Conservation (phyloP, 2,888 invertebrate species). For the Brachyptera putata region DNA sequence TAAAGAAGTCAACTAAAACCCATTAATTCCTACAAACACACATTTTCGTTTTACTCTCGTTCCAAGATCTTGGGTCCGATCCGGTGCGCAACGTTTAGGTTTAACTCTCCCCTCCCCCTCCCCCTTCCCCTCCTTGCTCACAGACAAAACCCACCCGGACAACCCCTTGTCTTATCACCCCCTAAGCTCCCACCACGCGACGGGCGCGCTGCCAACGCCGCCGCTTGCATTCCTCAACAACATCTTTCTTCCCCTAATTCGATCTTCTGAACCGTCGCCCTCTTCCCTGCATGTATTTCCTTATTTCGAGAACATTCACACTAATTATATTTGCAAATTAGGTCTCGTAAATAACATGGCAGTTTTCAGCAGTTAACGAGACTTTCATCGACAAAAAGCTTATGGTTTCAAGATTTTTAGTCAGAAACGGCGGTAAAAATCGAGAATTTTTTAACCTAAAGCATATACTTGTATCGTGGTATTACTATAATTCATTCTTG, state of each 20-base stretch:
- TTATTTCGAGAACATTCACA: constrained; percentile 25
- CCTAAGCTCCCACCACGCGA: neutral
- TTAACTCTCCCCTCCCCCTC: no score
- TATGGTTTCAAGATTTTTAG: no score
- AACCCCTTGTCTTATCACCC: neutral
- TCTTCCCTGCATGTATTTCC: neutral
- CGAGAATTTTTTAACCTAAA: no score
- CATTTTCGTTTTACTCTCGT: no score
- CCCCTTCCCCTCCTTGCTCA: neutral
- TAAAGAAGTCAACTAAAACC: no score
- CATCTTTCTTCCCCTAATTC: constrained; percentile 16
- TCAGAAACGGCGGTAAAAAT: no score
- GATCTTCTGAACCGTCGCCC: constrained; percentile 15
- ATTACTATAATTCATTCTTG: no score
- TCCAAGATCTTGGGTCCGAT: no score
- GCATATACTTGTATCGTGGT: no score
- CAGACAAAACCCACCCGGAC: neutral
- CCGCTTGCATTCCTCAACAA: neutral
- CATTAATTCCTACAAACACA: no score
- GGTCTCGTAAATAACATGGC: constrained; percentile 23
- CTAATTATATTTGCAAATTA: constrained; percentile 29
- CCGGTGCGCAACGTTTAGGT: no score
- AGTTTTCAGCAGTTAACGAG: neutral
- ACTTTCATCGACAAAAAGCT: neutral
- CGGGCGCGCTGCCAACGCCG: neutral